phyloP scores from a whole-genome alignment of 53 echinoderm and acorn worm genomes.

The Echinarachnius parma region DNA sequence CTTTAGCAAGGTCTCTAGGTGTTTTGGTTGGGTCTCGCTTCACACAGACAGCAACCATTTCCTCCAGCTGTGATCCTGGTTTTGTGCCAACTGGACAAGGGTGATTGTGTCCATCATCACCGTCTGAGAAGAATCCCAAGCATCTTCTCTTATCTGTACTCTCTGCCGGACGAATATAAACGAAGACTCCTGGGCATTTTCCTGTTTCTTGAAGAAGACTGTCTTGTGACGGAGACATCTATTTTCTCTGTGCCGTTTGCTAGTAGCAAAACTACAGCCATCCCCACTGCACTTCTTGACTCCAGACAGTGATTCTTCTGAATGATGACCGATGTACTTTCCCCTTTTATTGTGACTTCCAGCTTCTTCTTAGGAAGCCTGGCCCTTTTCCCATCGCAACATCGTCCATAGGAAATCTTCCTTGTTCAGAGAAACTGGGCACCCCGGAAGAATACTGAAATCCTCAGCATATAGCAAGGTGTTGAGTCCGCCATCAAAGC shows the following conservation, averaged over 20 bases:
- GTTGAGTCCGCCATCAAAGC: conserved; percentile 13
- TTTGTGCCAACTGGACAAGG: conserved; percentile 7
- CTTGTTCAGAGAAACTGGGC: conserved; percentile 9
- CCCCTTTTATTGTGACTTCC: conserved; percentile 1
- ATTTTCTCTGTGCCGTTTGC: too few species aligned
- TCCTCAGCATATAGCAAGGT: conserved; percentile 15
- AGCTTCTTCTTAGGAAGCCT: conserved; percentile 2
- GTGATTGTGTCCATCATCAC: conserved; percentile 7
- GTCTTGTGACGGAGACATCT: too few species aligned
- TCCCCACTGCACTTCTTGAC: too few species aligned
- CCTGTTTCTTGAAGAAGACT: too few species aligned
- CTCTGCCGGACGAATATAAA: not conserved
- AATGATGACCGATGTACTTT: not conserved
- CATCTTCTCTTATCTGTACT: not conserved
- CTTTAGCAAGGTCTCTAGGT: not conserved
- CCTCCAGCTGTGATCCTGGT: conserved; percentile 9
- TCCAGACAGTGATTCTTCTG: not conserved
- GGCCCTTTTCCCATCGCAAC: conserved; percentile 13
- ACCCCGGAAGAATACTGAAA: conserved; percentile 2
- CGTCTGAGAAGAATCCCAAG: conserved; percentile 1
- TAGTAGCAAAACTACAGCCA: too few species aligned
- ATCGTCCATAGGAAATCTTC: conserved; percentile 13
- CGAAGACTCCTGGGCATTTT: too few species aligned
- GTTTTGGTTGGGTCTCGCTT: conserved; percentile 8
- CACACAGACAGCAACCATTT: conserved; percentile 17